A percentile compares a stretch with the other conserved stretches of the same genome.
Evolutionary conservation across 2,113 vertebrate genomes (phyloP).

Genomic region (Hucho hucho): DNA sequence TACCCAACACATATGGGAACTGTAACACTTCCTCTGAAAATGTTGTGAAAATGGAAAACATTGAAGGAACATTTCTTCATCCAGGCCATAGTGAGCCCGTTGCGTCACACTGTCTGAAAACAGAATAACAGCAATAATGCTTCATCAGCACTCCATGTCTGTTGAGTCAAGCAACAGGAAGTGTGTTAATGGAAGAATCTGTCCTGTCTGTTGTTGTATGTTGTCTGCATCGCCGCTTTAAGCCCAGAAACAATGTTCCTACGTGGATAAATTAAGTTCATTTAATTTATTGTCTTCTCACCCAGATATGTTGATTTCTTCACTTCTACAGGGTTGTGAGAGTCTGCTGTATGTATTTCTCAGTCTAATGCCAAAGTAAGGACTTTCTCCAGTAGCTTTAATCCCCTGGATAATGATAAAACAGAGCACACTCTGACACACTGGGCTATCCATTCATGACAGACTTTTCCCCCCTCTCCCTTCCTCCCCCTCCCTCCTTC

Average conservation of each 20-base stretch:
- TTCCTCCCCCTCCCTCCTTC: background rate
- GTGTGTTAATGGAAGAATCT: too few species aligned
- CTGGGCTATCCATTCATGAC: constrained; percentile 16
- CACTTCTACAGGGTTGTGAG: background rate
- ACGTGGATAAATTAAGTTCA: too few species aligned
- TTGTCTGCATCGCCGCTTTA: too few species aligned
- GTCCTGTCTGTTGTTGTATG: too few species aligned
- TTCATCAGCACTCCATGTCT: background rate
- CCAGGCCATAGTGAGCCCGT: background rate
- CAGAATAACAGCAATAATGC: background rate
- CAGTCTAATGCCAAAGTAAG: background rate
- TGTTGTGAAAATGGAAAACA: background rate
- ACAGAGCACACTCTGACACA: constrained; percentile 26
- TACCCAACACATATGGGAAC: background rate
- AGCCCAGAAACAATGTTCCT: too few species aligned
- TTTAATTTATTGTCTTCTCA: background rate
- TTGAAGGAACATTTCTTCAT: background rate
- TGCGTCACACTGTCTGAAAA: background rate
- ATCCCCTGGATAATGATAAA: constrained; percentile 23
- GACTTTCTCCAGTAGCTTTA: constrained; percentile 2
- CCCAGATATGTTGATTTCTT: background rate
- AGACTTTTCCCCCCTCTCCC: constrained; percentile 1
- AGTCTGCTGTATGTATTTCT: background rate
- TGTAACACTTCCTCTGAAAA: background rate
- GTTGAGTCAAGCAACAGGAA: too few species aligned